These are phyloP conservation scores for Chondrosia reniformis DNA, from an alignment of 37 sponge, comb jelly and placozoan genomes.

Conservation along the genomic window DNA sequence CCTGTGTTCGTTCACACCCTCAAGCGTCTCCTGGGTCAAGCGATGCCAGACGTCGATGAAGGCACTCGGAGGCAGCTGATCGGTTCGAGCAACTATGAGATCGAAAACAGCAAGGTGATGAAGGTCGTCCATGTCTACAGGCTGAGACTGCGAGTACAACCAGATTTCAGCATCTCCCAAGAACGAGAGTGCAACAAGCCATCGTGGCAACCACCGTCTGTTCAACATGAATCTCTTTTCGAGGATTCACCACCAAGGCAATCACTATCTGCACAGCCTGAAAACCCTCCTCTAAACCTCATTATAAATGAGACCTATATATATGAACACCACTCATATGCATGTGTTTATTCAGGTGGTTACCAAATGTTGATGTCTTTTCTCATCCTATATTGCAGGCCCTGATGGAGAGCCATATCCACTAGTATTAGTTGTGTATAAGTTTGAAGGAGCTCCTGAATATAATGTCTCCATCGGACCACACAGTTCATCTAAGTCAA, in stretches of 20 bases:
- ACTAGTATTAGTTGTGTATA: constrained; percentile 23
- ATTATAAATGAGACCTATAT: no score
- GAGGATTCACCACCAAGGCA: no score
- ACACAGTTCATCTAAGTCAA: constrained; percentile 5
- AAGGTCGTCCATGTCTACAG: not conserved
- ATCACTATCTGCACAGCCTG: no score
- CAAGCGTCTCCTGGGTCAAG: constrained; percentile 44
- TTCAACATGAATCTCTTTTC: not conserved
- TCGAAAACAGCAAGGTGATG: not conserved
- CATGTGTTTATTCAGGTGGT: no score
- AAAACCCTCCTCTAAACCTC: no score
- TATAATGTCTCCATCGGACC: constrained; percentile 15
- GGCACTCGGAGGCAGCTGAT: constrained; percentile 19
- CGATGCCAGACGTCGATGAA: constrained; percentile 49
- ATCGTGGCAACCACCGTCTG: constrained; percentile 2
- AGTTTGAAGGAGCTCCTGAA: constrained; percentile 33
- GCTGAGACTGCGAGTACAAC: not conserved
- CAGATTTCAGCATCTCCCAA: not conserved
- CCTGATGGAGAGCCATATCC: constrained; percentile 8
- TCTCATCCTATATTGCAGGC: not conserved
- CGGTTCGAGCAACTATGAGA: not conserved
- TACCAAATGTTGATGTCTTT: not conserved
- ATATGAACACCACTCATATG: no score
- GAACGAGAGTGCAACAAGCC: not conserved
- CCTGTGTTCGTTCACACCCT: constrained; percentile 40